Conservation (phyloP, 2,113 vertebrate genomes). For the Ochotona princeps region DNA sequence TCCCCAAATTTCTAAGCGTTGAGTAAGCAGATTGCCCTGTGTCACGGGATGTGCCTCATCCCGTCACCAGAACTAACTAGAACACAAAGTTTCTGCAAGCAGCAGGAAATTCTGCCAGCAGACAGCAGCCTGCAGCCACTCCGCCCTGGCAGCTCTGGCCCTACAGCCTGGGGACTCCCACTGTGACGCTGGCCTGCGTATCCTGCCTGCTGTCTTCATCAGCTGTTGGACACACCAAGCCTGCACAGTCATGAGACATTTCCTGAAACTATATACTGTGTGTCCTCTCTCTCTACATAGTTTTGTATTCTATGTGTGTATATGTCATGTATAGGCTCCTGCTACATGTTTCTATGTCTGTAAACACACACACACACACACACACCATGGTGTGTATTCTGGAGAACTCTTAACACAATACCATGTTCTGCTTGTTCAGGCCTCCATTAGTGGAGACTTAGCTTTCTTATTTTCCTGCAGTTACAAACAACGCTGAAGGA, state of each 20-base stretch:
- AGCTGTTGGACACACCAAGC: neutral
- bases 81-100: neutral
- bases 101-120: neutral
- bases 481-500: neutral
- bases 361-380: neutral
- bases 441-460: neutral
- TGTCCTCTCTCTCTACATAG: too few relatives aligned
- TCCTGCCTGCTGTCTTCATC: neutral
- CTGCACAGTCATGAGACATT: neutral
- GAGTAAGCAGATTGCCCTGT: neutral
- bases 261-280: neutral
- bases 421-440: neutral
- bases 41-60: neutral
- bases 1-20: constrained; percentile 7
- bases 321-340: neutral
- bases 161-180: neutral
- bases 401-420: neutral
- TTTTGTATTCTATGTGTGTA: too few relatives aligned
- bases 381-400: neutral
- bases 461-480: neutral
- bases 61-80: neutral
- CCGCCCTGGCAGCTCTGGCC: neutral
- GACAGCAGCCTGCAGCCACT: neutral
- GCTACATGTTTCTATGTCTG: too few relatives aligned
- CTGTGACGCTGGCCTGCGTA: neutral